Conservation (phyloP, 2,797 vertebrate genomes). For the Chromis chromis region DNA sequence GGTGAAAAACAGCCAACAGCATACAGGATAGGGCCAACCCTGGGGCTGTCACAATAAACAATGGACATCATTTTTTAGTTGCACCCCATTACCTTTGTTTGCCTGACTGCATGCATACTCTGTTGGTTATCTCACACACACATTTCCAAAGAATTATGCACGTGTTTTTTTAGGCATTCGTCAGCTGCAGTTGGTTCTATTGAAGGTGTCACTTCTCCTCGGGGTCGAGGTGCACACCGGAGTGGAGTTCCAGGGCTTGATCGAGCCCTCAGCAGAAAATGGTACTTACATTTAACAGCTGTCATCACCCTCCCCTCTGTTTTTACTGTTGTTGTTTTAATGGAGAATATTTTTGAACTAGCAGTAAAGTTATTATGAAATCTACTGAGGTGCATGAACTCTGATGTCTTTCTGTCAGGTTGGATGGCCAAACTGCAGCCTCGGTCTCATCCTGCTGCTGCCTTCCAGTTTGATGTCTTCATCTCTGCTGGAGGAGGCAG, state of each 20-base stretch:
- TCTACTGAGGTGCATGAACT: not conserved
- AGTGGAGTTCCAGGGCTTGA: slow-evolving; percentile 86
- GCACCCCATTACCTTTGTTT: not conserved
- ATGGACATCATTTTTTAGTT: not conserved
- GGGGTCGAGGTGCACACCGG: slow-evolving; percentile 93
- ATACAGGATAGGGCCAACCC: too few relatives aligned
- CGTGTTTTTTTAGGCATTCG: slow-evolving; percentile 88
- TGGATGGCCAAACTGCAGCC: slow-evolving; percentile 90
- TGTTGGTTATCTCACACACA: not conserved
- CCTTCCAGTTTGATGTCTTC: slow-evolving; percentile 92
- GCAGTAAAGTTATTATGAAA: not conserved
- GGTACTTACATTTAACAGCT: slow-evolving; percentile 53
- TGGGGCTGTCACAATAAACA: not conserved
- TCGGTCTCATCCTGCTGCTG: slow-evolving; percentile 78
- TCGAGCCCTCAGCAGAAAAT: slow-evolving; percentile 76
- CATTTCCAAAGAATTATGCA: not conserved
- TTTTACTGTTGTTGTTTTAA: not conserved
- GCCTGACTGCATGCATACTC: not conserved
- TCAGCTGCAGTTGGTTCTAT: slow-evolving; percentile 92
- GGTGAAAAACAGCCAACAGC: too few relatives aligned
- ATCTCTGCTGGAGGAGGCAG: slow-evolving; percentile 93
- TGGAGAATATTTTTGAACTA: not conserved
- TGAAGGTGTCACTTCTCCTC: slow-evolving; percentile 92
- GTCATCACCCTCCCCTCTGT: not conserved
- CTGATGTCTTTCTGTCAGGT: slow-evolving; percentile 66